Percentiles rank a stretch among this genome's conserved stretches.
Conservation (phyloP, 2,113 vertebrate genomes). For the Carlito syrichta region DNA sequence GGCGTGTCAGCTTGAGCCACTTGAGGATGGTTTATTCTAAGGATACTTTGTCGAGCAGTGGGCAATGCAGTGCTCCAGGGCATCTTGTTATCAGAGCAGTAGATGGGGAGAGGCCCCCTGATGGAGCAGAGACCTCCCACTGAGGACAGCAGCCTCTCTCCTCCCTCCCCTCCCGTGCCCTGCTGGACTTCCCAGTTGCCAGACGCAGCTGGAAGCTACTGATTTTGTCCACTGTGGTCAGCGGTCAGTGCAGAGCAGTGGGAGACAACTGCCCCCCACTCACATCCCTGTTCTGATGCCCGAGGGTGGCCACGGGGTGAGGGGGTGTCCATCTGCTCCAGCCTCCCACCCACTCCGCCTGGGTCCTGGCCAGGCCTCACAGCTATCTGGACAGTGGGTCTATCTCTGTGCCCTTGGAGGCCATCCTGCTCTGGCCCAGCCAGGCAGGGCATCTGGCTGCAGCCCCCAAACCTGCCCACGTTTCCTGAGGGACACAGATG, state of each 20-base stretch:
- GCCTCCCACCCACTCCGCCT: no score
- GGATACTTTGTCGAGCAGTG: neutral
- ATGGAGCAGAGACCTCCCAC: neutral
- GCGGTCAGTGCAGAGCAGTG: neutral
- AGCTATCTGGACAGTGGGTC: neutral
- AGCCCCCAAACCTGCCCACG: neutral
- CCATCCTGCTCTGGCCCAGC: neutral
- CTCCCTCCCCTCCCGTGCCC: neutral
- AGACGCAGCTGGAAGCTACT: neutral
- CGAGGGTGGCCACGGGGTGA: neutral
- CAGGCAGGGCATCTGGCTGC: neutral
- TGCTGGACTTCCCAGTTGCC: neutral
- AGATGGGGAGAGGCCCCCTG: neutral
- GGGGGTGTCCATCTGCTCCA: neutral
- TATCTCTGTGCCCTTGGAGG: neutral
- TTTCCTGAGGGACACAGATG: neutral
- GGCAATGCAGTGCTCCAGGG: neutral
- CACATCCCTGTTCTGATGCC: neutral
- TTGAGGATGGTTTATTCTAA: no score
- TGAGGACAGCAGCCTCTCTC: neutral
- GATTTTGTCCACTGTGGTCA: accelerated
- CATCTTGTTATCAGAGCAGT: no score
- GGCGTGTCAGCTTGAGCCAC: no score
- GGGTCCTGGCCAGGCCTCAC: no score
- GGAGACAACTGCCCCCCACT: neutral